A percentile compares a stretch with the other conserved stretches of the same genome.
phyloP scores from a whole-genome alignment of 2,113 vertebrate genomes.

The Isurus oxyrinchus region DNA sequence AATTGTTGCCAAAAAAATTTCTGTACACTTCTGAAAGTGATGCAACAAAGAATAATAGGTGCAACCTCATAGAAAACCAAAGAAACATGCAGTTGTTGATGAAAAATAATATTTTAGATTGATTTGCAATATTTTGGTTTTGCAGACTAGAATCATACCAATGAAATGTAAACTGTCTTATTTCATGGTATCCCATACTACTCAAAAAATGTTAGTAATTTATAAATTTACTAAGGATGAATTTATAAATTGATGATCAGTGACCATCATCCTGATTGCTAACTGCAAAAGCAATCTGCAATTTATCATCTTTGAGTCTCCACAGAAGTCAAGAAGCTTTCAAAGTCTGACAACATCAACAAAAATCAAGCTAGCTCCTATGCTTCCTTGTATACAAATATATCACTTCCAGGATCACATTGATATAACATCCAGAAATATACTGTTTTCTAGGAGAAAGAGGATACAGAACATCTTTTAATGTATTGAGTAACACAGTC shows the following conservation, averaged over 20 bases:
- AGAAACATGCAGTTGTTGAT: neutral
- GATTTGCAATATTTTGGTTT: neutral
- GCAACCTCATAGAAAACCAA: neutral
- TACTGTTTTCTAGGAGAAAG: neutral
- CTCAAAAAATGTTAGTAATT: no score
- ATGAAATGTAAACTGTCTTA: neutral
- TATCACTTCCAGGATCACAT: neutral
- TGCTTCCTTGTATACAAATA: neutral
- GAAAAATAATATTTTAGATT: neutral
- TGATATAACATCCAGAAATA: neutral
- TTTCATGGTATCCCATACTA: neutral
- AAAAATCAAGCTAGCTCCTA: neutral
- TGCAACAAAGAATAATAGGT: neutral
- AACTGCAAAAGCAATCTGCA: neutral
- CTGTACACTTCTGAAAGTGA: neutral
- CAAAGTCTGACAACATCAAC: neutral
- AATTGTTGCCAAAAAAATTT: neutral
- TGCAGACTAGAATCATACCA: neutral
- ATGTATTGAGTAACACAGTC: neutral
- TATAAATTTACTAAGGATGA: no score
- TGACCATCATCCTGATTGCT: neutral
- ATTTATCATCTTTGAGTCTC: neutral
- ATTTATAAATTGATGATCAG: neutral
- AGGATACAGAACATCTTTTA: neutral
- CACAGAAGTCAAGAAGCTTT: neutral